Evolutionary conservation across 1,140 invertebrate genomes (phyloP).

Genomic region (Danaus melanippus): DNA sequence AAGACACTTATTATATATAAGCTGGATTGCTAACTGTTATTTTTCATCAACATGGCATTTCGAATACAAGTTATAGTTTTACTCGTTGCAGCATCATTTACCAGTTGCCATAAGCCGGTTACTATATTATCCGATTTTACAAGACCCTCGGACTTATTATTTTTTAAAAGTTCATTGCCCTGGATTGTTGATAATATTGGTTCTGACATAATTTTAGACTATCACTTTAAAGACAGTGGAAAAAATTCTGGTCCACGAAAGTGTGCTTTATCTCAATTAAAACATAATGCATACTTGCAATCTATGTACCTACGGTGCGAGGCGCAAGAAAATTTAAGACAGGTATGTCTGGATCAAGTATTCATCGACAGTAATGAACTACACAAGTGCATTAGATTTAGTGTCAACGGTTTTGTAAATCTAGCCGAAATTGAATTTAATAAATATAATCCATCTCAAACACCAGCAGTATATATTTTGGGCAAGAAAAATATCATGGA

Average conservation of each 20-base stretch:
- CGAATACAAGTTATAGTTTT: no score
- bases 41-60: no score
- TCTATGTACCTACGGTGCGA: constrained; percentile 23
- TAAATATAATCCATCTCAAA: constrained; percentile 14
- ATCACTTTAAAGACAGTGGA: constrained; percentile 23
- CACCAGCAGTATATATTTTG: constrained; percentile 14
- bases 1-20: no score
- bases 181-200: constrained; percentile 30
- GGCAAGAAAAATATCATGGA: constrained; percentile 7
- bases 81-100: no score
- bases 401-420: constrained; percentile 15
- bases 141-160: constrained; percentile 18
- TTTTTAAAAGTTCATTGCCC: constrained; percentile 27
- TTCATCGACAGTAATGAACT: no score
- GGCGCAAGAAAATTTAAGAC: constrained; percentile 6
- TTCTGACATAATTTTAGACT: constrained; percentile 17
- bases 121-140: constrained; percentile 27
- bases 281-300: constrained; percentile 25
- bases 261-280: constrained; percentile 23
- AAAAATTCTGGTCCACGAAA: constrained; percentile 19
- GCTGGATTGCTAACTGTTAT: no score
- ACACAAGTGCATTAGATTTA: constrained; percentile 16
- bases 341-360: no score
- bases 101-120: constrained; percentile 6
- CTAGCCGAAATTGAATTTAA: constrained; percentile 18